Evolutionary conservation across 2,113 vertebrate genomes (phyloP).

Genomic region (Pampusana beccarii): DNA sequence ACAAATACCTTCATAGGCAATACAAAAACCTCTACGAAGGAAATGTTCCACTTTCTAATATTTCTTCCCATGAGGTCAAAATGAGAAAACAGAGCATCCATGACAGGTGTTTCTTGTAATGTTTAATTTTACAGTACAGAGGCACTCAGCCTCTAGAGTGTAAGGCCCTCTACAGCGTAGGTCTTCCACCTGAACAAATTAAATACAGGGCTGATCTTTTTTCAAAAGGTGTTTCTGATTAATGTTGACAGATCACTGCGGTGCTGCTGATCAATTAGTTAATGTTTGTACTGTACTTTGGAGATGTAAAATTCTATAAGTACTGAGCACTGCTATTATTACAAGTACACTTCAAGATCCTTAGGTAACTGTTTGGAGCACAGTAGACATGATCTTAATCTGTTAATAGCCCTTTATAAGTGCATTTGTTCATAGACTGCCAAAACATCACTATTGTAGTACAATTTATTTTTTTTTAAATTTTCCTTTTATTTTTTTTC

Average conservation of each 20-base stretch:
- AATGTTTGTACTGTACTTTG: conserved; percentile 49
- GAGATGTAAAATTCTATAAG: conserved; percentile 30
- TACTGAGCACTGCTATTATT: conserved; percentile 21
- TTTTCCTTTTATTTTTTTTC: not conserved
- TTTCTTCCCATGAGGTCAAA: not conserved
- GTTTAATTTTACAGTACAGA: not conserved
- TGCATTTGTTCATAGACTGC: conserved; percentile 34
- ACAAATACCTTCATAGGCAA: not conserved
- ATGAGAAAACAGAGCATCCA: not conserved
- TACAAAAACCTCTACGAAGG: not conserved
- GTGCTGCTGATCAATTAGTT: conserved; percentile 47
- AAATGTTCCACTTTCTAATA: not conserved
- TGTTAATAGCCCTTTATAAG: conserved; percentile 59
- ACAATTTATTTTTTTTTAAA: not conserved
- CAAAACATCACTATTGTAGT: conserved; percentile 56
- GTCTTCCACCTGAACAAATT: not conserved
- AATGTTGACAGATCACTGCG: conserved; percentile 29
- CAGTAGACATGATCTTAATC: conserved; percentile 56
- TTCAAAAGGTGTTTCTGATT: conserved; percentile 27
- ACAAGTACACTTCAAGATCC: conserved; percentile 15
- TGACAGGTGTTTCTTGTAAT: not conserved
- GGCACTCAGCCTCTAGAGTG: not conserved
- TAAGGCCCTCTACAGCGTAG: not conserved
- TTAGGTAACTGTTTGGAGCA: conserved; percentile 53
- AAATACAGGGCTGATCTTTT: not conserved